These are phyloP conservation scores for Hyles vespertilio DNA, from an alignment of 1,140 invertebrate genomes.

Conservation along the genomic window DNA sequence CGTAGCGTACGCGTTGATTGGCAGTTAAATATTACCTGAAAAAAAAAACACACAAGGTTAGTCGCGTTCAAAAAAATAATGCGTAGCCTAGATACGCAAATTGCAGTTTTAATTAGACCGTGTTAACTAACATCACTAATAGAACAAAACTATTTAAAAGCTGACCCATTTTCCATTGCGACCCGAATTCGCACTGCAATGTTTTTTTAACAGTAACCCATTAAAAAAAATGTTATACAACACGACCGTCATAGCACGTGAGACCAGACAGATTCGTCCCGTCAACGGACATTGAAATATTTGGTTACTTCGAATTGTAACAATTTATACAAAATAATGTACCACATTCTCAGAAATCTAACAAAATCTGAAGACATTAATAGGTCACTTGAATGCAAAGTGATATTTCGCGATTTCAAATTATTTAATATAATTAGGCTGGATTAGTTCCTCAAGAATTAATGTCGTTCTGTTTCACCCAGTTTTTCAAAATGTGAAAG, in stretches of 20 bases:
- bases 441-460: too few species aligned
- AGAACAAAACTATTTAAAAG: slow-evolving; percentile 53
- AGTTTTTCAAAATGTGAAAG: too few species aligned
- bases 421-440: too few species aligned
- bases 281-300: slow-evolving; percentile 46
- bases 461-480: too few species aligned
- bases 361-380: background rate
- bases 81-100: slow-evolving; percentile 34
- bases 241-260: slow-evolving; percentile 48
- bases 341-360: slow-evolving; percentile 2
- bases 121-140: slow-evolving; percentile 57
- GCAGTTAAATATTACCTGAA: slow-evolving; percentile 50
- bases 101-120: slow-evolving; percentile 56
- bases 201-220: slow-evolving; percentile 53
- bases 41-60: slow-evolving; percentile 42
- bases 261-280: slow-evolving; percentile 38
- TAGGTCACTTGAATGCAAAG: too few species aligned
- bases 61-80: slow-evolving; percentile 20
- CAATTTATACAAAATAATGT: background rate
- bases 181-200: slow-evolving; percentile 64
- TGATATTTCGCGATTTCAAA: too few species aligned
- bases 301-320: slow-evolving; percentile 13
- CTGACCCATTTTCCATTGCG: slow-evolving; percentile 57
- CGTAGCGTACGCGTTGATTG: slow-evolving; percentile 1
- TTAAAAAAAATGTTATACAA: slow-evolving; percentile 67